phyloP scores from a whole-genome alignment of 1,140 invertebrate genomes.

The Zaprionus tsacasi region DNA sequence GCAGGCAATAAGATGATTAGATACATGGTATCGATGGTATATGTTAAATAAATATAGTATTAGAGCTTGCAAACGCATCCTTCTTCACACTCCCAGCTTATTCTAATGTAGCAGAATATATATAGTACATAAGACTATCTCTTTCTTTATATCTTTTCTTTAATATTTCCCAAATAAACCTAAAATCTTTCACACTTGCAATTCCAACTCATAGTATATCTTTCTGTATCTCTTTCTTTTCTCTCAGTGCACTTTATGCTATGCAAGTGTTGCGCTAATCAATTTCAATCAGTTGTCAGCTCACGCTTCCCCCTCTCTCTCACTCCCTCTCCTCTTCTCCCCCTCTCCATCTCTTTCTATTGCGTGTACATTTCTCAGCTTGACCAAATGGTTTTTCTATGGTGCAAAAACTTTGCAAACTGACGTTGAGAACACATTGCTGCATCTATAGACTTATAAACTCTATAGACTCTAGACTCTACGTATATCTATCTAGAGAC shows the following conservation, averaged over 20 bases:
- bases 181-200: neutral
- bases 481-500: neutral
- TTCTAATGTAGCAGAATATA: no score
- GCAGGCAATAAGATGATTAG: no score
- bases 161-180: no score
- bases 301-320: conserved; percentile 4
- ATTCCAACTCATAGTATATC: neutral
- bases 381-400: neutral
- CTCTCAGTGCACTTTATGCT: conserved; percentile 13
- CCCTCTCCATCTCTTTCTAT: neutral
- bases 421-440: conserved; percentile 12
- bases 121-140: no score
- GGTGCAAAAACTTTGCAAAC: neutral
- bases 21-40: no score
- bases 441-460: conserved; percentile 22
- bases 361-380: neutral
- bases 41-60: no score
- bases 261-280: conserved; percentile 49
- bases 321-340: neutral
- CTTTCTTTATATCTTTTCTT: no score
- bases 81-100: no score
- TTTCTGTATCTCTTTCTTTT: conserved; percentile 1
- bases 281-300: conserved; percentile 51
- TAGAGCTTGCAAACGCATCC: no score
- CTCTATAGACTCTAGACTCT: neutral